These are phyloP conservation scores for Nothocercus julius DNA, from an alignment of 2,113 vertebrate genomes.

Conservation along the genomic window DNA sequence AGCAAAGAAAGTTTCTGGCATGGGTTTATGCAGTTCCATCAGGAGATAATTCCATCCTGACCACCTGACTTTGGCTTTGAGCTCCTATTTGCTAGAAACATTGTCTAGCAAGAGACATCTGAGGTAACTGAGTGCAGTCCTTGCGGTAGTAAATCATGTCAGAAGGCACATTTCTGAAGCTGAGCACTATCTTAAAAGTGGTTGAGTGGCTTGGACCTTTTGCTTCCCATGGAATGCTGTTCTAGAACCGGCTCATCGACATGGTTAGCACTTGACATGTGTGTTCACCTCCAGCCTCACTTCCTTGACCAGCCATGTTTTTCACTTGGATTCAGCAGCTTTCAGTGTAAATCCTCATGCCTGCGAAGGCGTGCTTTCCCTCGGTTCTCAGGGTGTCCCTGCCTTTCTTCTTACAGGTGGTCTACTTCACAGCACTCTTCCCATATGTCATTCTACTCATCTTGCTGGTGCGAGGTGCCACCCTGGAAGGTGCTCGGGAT, in stretches of 20 bases:
- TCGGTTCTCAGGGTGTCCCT: not conserved
- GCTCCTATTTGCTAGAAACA: not conserved
- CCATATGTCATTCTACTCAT: slow-evolving; percentile 90
- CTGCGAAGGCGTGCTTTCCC: rapidly evolving
- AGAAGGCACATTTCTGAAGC: not conserved
- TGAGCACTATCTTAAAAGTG: not conserved
- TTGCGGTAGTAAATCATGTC: not conserved
- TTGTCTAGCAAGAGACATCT: not conserved
- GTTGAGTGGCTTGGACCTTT: not conserved
- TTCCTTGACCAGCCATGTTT: not conserved
- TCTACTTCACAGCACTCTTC: slow-evolving; percentile 95
- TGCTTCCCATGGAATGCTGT: slow-evolving; percentile 42
- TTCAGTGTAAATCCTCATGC: not conserved
- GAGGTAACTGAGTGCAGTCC: not conserved
- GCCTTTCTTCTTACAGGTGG: slow-evolving; percentile 80
- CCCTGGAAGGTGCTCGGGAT: slow-evolving; percentile 89
- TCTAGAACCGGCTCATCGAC: slow-evolving; percentile 21
- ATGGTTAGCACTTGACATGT: not conserved
- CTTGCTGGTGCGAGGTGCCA: slow-evolving; percentile 88
- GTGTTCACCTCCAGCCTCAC: not conserved
- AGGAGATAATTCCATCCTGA: not conserved
- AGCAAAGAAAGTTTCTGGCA: not conserved
- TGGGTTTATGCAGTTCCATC: not conserved
- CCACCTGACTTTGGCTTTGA: not conserved
- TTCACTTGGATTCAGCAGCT: not conserved